phyloP scores from a whole-genome alignment of 1,140 invertebrate genomes.

The Eubasilissa regina region DNA sequence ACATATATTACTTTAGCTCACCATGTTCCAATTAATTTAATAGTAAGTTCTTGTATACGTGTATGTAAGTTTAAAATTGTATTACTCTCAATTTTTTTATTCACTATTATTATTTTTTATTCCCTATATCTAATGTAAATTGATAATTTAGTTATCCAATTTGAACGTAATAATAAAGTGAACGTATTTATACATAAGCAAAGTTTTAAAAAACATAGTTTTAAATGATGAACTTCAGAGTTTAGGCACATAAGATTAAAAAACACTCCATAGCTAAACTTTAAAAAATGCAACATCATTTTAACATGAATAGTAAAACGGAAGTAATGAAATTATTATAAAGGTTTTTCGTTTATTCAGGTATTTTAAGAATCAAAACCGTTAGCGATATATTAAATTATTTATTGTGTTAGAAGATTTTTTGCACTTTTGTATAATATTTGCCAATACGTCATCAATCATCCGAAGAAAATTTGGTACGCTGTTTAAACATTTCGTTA shows the following conservation, averaged over 20 bases:
- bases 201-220: too few species aligned
- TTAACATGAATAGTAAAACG: conserved; percentile 5
- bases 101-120: too few species aligned
- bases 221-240: too few species aligned
- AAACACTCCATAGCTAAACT: background rate
- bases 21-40: too few species aligned
- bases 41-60: too few species aligned
- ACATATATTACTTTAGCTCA: too few species aligned
- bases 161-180: too few species aligned
- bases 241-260: background rate
- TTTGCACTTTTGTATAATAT: conserved; percentile 1
- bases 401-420: background rate
- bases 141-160: too few species aligned
- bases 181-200: too few species aligned
- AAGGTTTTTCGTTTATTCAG: conserved; percentile 21
- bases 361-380: conserved; percentile 1
- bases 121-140: too few species aligned
- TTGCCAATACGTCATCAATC: conserved; percentile 14
- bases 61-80: too few species aligned
- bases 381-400: conserved; percentile 1
- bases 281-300: conserved; percentile 14
- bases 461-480: background rate
- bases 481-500: background rate
- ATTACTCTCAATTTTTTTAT: too few species aligned
- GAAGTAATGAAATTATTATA: background rate